Evolutionary conservation across 2,113 vertebrate species (phyloP).

Genomic region (Micronycteris hirsuta): DNA sequence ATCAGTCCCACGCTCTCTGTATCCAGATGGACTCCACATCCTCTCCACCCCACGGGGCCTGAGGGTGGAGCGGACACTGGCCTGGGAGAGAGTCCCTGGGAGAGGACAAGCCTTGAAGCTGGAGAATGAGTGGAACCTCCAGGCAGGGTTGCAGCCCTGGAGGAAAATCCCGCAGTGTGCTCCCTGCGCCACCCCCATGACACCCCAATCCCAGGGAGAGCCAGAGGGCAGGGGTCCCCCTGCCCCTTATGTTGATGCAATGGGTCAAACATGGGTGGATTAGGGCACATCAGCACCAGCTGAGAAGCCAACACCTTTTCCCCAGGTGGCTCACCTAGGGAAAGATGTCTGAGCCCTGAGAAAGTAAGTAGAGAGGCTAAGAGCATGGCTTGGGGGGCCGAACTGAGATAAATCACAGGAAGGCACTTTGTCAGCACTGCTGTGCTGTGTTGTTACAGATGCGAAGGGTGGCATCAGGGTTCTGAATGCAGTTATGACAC

Average conservation of each 20-base stretch:
- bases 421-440: neutral
- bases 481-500: neutral
- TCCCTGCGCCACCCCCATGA: neutral
- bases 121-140: neutral
- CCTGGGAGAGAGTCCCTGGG: neutral
- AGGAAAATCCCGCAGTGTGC: neutral
- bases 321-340: neutral
- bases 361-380: neutral
- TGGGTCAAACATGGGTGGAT: neutral
- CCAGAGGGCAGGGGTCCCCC: neutral
- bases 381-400: neutral
- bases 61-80: neutral
- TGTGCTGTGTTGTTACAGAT: neutral
- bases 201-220: accelerated
- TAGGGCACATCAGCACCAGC: neutral
- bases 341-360: neutral
- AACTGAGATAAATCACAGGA: neutral
- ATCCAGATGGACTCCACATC: conserved; percentile 26
- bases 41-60: neutral
- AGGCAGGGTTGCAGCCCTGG: neutral
- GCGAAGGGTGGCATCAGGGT: neutral
- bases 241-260: neutral
- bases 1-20: neutral
- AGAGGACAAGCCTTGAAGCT: neutral
- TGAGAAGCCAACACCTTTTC: neutral